Evolutionary conservation across 2,797 vertebrate genomes (phyloP).

Genomic region (Rhodeus uyekii): DNA sequence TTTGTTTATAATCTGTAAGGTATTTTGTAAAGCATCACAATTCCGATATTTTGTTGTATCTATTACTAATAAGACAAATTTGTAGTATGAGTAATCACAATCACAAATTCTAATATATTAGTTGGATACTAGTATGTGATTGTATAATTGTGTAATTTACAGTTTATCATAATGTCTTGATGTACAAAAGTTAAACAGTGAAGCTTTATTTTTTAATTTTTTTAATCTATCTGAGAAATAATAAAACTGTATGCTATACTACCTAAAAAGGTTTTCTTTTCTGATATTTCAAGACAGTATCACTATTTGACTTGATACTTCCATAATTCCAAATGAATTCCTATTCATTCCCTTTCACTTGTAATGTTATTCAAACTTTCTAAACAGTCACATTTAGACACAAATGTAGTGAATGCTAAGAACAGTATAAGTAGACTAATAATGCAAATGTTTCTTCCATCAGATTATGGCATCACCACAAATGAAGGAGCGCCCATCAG

Average conservation of each 20-base stretch:
- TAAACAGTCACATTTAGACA: background rate
- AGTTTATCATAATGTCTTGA: too few relatives aligned
- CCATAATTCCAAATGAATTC: background rate
- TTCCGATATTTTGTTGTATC: background rate
- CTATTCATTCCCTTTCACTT: background rate
- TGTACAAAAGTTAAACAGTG: background rate
- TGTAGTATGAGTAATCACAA: background rate
- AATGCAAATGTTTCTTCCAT: background rate
- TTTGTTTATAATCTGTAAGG: background rate
- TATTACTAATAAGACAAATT: background rate
- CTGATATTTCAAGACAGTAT: background rate
- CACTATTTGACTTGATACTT: background rate
- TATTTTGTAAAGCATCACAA: background rate
- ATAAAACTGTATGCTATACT: background rate
- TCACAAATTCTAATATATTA: background rate
- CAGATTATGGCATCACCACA: conserved; percentile 74
- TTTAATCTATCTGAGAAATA: background rate
- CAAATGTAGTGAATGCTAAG: background rate
- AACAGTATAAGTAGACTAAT: background rate
- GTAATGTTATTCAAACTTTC: background rate
- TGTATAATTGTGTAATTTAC: too few relatives aligned
- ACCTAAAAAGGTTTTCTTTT: background rate
- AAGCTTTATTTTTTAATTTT: background rate
- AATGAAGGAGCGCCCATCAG: conserved; percentile 62
- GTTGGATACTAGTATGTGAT: background rate